Conservation (phyloP, 2,797 vertebrate species). For the Enteromius viviparus region DNA sequence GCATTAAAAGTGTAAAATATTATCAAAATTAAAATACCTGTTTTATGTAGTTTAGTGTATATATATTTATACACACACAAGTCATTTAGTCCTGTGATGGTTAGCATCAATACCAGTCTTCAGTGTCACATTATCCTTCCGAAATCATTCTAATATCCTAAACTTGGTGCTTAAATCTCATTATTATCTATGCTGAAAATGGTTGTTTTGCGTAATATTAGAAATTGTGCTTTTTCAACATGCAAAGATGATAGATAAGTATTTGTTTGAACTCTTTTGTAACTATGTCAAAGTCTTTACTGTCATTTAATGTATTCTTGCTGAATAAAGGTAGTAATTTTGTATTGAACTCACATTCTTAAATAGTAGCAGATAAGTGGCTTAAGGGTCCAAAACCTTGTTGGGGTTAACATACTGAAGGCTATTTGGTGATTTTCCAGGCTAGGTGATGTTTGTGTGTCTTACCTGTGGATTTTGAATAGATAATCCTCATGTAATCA, state of each 20-base stretch:
- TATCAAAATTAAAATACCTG: not conserved
- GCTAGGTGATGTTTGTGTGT: not conserved
- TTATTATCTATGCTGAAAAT: not conserved
- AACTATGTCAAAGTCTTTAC: not conserved
- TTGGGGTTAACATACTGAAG: not conserved
- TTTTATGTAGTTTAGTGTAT: not conserved
- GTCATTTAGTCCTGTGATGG: not conserved
- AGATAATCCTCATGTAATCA: not conserved
- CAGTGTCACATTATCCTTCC: not conserved
- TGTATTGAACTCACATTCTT: not conserved
- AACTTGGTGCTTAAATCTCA: not conserved
- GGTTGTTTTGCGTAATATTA: not conserved
- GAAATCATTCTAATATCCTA: not conserved
- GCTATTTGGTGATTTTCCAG: not conserved
- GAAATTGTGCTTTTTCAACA: not conserved
- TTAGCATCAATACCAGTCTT: not conserved
- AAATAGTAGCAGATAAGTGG: not conserved
- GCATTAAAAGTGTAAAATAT: not conserved
- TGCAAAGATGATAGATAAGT: not conserved
- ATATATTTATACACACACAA: too few species aligned
- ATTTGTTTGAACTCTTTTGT: not conserved
- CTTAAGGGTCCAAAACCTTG: not conserved
- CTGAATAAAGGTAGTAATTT: not conserved
- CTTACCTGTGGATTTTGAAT: not conserved
- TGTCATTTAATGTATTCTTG: not conserved